Evolutionary conservation across 2,888 invertebrate species (phyloP).

Genomic region (Leucoptera coffeella): DNA sequence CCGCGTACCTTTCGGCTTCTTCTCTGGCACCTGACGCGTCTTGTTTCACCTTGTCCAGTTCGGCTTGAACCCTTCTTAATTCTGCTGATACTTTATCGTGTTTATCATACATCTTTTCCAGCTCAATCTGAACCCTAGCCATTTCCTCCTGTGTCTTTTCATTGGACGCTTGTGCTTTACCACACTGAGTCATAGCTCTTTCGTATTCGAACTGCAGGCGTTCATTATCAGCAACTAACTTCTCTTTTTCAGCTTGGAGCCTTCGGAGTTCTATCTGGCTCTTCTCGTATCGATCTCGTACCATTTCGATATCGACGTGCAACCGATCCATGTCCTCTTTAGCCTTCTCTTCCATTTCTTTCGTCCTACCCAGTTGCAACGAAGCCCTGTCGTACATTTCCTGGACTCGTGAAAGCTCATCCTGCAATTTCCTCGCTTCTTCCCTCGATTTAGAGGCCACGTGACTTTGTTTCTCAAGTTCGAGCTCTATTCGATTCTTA

Average conservation of each 20-base stretch:
- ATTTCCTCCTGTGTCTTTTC: conserved; percentile 89
- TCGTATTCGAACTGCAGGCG: conserved; percentile 81
- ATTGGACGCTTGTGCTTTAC: conserved; percentile 76
- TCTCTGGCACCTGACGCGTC: conserved; percentile 75
- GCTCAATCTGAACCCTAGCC: conserved; percentile 76
- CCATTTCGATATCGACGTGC: conserved; percentile 77
- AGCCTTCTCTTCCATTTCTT: conserved; percentile 87
- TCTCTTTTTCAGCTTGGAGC: conserved; percentile 79
- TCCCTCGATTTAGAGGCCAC: conserved; percentile 76
- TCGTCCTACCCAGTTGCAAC: conserved; percentile 76
- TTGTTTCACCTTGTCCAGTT: conserved; percentile 61
- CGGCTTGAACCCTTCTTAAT: conserved; percentile 72
- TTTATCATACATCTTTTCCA: conserved; percentile 87
- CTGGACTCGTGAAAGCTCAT: conserved; percentile 77
- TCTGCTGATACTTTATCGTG: conserved; percentile 81
- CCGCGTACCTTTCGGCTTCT: conserved; percentile 67
- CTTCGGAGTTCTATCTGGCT: conserved; percentile 78
- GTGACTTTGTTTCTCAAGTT: conserved; percentile 78
- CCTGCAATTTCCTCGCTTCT: conserved; percentile 79
- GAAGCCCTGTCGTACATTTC: conserved; percentile 86
- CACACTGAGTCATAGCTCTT: conserved; percentile 77
- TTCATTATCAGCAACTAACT: conserved; percentile 77
- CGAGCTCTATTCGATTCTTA: conserved; percentile 77
- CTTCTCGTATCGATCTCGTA: conserved; percentile 84
- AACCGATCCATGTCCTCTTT: conserved; percentile 76